Conservation (phyloP, 1,140 invertebrate species). For the Drosophila varians region DNA sequence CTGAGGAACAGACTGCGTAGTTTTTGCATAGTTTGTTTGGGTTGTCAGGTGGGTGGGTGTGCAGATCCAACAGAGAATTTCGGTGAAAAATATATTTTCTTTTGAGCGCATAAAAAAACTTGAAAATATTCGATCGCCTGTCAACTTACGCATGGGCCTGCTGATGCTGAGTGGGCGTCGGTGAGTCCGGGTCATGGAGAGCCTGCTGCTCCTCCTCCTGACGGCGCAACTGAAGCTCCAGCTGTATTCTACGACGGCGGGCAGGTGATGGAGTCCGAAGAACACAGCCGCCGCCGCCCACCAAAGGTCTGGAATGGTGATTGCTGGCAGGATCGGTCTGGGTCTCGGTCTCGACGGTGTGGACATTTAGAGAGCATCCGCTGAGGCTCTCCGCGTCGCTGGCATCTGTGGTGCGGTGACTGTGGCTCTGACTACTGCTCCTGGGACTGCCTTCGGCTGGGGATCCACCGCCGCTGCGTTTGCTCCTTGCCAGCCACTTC, state of each 20-base stretch:
- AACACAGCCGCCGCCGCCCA: slow-evolving; percentile 58
- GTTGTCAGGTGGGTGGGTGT: neutral
- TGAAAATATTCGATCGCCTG: slow-evolving; percentile 13
- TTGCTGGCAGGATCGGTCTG: slow-evolving; percentile 42
- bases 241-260: slow-evolving; percentile 56
- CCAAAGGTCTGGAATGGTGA: slow-evolving; percentile 2
- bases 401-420: slow-evolving; percentile 14
- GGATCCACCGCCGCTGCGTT: slow-evolving; percentile 27
- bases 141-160: slow-evolving; percentile 71
- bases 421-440: slow-evolving; percentile 40
- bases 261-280: slow-evolving; percentile 63
- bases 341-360: slow-evolving; percentile 58
- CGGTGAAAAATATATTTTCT: slow-evolving; percentile 29
- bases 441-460: slow-evolving; percentile 21
- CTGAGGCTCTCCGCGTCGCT: slow-evolving; percentile 61
- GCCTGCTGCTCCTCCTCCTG: slow-evolving; percentile 22
- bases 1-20: slow-evolving; percentile 78
- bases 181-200: slow-evolving; percentile 12
- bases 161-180: slow-evolving; percentile 29
- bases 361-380: slow-evolving; percentile 34
- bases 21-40: slow-evolving; percentile 78
- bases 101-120: slow-evolving; percentile 20
- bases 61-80: slow-evolving; percentile 65
- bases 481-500: slow-evolving; percentile 73
- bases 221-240: slow-evolving; percentile 57